Conservation (phyloP, 2,888 invertebrate genomes). For the Trilocha varians region DNA sequence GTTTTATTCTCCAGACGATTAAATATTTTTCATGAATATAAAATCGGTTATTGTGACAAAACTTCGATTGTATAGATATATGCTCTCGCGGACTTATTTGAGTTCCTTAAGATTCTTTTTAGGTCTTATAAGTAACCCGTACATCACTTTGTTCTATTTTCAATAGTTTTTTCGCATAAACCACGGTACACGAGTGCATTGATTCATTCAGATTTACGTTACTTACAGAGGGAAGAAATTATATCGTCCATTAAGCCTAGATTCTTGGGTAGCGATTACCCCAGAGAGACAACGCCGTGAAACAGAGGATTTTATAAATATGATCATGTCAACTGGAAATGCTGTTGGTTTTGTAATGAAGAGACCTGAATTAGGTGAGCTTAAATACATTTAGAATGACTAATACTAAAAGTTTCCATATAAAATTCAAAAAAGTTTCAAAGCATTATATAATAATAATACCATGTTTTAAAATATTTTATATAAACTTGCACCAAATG, state of each 20-base stretch:
- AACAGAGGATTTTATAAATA: slow-evolving; percentile 56
- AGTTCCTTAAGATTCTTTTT: too few relatives aligned
- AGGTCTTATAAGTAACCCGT: too few relatives aligned
- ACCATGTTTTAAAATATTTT: too few relatives aligned
- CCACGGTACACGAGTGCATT: not conserved
- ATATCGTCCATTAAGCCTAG: slow-evolving; percentile 18
- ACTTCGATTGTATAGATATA: too few relatives aligned
- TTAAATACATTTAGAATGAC: not conserved
- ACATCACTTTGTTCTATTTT: too few relatives aligned
- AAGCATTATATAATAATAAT: too few relatives aligned
- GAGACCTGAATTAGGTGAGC: slow-evolving; percentile 49
- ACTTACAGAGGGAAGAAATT: slow-evolving; percentile 40
- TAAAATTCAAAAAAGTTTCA: not conserved
- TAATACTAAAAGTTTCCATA: not conserved
- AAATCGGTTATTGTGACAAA: too few relatives aligned
- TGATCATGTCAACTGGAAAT: slow-evolving; percentile 49
- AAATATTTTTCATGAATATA: too few relatives aligned
- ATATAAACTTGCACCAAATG: too few relatives aligned
- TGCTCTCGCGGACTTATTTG: too few relatives aligned
- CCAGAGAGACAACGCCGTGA: slow-evolving; percentile 50
- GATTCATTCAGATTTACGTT: not conserved
- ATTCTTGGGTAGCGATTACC: slow-evolving; percentile 64
- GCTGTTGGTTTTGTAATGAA: slow-evolving; percentile 59
- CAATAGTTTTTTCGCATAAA: too few relatives aligned
- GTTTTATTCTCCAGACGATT: too few relatives aligned